These are phyloP conservation scores for Gymnorhina tibicen DNA, from an alignment of 2,113 vertebrate species.

Conservation along the genomic window DNA sequence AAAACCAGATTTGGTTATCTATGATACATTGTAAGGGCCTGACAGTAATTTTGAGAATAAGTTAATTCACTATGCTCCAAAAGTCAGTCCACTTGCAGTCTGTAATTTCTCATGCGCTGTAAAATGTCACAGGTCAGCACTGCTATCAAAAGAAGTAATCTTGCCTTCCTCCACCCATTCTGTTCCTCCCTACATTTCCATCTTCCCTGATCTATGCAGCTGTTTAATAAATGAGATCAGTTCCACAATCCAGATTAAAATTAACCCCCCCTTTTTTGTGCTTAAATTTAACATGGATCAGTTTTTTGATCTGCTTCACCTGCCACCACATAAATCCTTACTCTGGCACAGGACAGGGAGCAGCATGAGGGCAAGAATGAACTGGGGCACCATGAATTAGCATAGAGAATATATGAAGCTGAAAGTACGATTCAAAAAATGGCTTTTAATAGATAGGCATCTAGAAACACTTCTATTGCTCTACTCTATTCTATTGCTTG, in stretches of 20 bases:
- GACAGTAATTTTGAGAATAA: slow-evolving; percentile 30
- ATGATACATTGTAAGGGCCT: neutral
- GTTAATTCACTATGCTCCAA: neutral
- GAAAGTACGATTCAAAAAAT: neutral
- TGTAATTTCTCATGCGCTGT: neutral
- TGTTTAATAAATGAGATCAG: neutral
- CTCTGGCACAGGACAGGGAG: neutral
- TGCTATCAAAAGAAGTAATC: neutral
- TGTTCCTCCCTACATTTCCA: neutral
- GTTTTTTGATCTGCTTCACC: slow-evolving; percentile 12
- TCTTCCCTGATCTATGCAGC: neutral
- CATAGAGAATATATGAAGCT: neutral
- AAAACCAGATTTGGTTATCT: neutral
- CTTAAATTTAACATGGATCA: neutral
- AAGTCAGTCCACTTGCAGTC: neutral
- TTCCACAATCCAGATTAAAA: neutral
- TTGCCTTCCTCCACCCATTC: neutral
- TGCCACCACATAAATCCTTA: slow-evolving; percentile 26
- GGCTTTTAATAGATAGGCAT: neutral
- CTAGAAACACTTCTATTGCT: neutral
- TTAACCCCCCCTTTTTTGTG: neutral
- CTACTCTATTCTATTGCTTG: neutral
- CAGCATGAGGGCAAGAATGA: neutral
- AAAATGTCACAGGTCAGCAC: slow-evolving; percentile 6
- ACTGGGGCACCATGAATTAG: neutral